Percentiles rank a stretch among this genome's conserved stretches.
Conservation (phyloP, 35 echinoderm and acorn worm species). For the Apostichopus californicus region DNA sequence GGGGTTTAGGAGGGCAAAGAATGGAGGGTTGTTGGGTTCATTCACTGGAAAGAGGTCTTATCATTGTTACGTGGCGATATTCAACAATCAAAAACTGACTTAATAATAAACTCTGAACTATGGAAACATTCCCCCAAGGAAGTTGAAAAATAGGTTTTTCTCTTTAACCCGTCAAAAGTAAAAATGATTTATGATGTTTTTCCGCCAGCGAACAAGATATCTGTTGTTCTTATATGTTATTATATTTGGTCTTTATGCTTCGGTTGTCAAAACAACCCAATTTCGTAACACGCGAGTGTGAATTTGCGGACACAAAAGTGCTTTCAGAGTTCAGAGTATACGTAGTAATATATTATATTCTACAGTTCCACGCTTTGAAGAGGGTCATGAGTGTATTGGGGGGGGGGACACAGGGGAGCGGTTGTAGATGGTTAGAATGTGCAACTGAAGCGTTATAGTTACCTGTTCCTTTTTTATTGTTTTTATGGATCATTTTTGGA, state of each 20-base stretch:
- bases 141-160: not conserved
- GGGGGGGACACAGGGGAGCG: no score
- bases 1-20: not conserved
- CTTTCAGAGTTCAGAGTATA: not conserved
- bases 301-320: not conserved
- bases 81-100: not conserved
- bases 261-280: not conserved
- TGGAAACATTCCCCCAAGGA: not conserved
- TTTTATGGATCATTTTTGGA: no score
- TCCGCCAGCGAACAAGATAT: not conserved
- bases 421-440: no score
- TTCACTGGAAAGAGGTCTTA: not conserved
- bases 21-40: not conserved
- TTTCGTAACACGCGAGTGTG: not conserved
- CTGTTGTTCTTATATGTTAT: not conserved
- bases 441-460: no score
- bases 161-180: not conserved
- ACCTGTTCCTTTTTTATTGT: no score
- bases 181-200: not conserved
- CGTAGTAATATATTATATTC: no score
- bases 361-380: not conserved
- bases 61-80: not conserved
- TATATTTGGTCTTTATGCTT: not conserved
- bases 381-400: not conserved
- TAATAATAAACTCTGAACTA: not conserved